These are phyloP conservation scores for Chironomus striatipennis DNA, from an alignment of 1,140 invertebrate genomes.

Conservation along the genomic window DNA sequence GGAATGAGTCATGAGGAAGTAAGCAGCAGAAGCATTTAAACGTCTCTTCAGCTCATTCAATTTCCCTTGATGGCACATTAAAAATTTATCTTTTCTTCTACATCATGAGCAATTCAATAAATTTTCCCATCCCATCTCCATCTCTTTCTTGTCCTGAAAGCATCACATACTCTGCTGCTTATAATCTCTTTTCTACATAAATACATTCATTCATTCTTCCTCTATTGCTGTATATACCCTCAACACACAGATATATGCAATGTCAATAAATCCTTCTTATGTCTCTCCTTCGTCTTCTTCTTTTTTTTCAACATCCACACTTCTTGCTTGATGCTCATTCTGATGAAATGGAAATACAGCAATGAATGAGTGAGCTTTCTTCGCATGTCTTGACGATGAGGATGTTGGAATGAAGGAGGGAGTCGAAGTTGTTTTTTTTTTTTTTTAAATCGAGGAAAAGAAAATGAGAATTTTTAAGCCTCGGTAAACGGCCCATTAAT, in stretches of 20 bases:
- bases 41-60: background rate
- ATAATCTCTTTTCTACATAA: too few species aligned
- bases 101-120: slow-evolving; percentile 13
- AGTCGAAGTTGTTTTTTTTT: too few species aligned
- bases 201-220: too few species aligned
- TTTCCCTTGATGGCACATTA: slow-evolving; percentile 7
- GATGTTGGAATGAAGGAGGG: too few species aligned
- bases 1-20: background rate
- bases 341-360: background rate
- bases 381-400: background rate
- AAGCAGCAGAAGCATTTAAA: background rate
- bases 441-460: background rate
- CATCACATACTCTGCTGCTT: too few species aligned
- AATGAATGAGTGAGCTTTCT: background rate
- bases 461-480: slow-evolving; percentile 17
- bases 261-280: slow-evolving; percentile 14
- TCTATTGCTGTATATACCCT: too few species aligned
- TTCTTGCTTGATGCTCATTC: background rate
- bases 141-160: too few species aligned
- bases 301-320: too few species aligned
- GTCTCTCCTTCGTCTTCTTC: background rate
- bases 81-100: slow-evolving; percentile 10
- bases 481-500: slow-evolving; percentile 18
- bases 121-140: background rate
- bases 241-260: background rate